phyloP scores from a whole-genome alignment of 2,797 vertebrate species.

The Remorina albescens region DNA sequence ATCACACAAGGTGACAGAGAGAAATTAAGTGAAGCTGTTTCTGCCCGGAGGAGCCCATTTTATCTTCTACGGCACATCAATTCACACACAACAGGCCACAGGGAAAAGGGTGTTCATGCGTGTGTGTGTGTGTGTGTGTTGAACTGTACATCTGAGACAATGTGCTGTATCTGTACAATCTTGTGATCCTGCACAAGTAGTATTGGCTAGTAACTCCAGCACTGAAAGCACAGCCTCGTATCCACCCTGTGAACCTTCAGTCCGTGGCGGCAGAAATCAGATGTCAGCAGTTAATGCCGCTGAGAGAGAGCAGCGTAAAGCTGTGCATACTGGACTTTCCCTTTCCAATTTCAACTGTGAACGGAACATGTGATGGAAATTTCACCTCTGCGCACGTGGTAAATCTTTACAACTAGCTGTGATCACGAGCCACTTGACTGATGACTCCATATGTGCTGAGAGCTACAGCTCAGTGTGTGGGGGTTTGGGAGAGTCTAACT shows the following conservation, averaged over 20 bases:
- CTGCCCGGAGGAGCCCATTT: slow-evolving; percentile 64
- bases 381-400: not conserved
- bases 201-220: slow-evolving; percentile 1
- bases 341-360: not conserved
- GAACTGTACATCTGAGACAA: no score
- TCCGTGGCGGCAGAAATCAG: slow-evolving; percentile 4
- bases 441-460: slow-evolving; percentile 31
- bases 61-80: slow-evolving; percentile 71
- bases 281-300: slow-evolving; percentile 27
- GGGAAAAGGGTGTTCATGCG: slow-evolving; percentile 24
- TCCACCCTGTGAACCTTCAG: not conserved
- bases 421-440: slow-evolving; percentile 34
- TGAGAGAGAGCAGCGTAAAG: slow-evolving; percentile 1
- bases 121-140: slow-evolving; percentile 10
- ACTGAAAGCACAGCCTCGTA: not conserved
- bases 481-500: slow-evolving; percentile 30
- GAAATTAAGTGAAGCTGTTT: slow-evolving; percentile 71
- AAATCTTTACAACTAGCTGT: slow-evolving; percentile 27
- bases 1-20: slow-evolving; percentile 33
- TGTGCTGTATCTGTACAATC: not conserved
- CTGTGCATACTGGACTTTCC: not conserved
- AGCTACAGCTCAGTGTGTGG: slow-evolving; percentile 32
- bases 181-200: no score
- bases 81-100: slow-evolving; percentile 66
- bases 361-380: not conserved